Conservation (phyloP, 2,888 invertebrate species). For the Drosophila eohydei region DNA sequence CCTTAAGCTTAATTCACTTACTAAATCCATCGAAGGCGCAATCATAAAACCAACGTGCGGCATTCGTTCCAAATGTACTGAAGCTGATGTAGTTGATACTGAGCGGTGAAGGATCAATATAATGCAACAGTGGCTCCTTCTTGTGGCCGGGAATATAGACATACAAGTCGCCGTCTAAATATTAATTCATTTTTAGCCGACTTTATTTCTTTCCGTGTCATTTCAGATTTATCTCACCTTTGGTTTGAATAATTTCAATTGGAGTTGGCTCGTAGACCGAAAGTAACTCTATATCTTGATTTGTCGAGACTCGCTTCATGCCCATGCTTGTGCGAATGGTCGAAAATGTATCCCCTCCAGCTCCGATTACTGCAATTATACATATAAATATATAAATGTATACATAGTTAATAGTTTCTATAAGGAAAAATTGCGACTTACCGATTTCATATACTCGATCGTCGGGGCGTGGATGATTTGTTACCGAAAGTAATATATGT, state of each 20-base stretch:
- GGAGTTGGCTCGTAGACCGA: constrained; percentile 88
- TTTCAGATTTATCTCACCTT: constrained; percentile 81
- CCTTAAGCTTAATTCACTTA: constrained; percentile 19
- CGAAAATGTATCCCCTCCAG: constrained; percentile 89
- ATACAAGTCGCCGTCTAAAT: constrained; percentile 87
- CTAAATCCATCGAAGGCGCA: constrained; percentile 85
- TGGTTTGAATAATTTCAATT: constrained; percentile 88
- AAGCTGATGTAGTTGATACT: constrained; percentile 89
- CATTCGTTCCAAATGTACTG: constrained; percentile 88
- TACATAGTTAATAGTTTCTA: neutral
- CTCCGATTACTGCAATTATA: constrained; percentile 86
- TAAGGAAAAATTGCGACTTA: constrained; percentile 33
- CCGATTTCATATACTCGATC: constrained; percentile 90
- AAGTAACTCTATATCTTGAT: constrained; percentile 86
- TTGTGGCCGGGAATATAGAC: constrained; percentile 88
- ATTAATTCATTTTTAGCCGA: neutral
- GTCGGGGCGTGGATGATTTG: constrained; percentile 83
- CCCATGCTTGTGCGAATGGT: constrained; percentile 88
- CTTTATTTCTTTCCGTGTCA: too few relatives aligned
- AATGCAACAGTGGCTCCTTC: constrained; percentile 87
- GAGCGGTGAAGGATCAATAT: constrained; percentile 87
- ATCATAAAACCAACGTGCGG: constrained; percentile 89
- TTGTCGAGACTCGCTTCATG: constrained; percentile 86
- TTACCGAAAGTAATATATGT: constrained; percentile 88
- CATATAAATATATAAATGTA: neutral